Base-by-base conservation (phyloP, 2,113 vertebrate species). In the Protomyctophum bolini region DNA sequence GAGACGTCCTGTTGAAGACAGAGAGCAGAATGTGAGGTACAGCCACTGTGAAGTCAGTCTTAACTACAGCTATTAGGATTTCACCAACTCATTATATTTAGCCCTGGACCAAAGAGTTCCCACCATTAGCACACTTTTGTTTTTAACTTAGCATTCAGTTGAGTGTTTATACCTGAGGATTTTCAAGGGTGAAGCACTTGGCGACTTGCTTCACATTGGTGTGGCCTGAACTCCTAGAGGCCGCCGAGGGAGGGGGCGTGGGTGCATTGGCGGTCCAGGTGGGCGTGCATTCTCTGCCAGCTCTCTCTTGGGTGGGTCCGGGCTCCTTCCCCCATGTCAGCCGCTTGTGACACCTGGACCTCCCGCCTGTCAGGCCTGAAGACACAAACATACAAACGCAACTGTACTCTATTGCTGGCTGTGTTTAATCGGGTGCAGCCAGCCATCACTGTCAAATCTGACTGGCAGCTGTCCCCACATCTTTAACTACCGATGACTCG, bases 1-100 rank as follows among this genome's bases (percentile, higher is more conserved):
- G 83, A 83, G 2, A 50, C 0, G 41, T 12, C 59, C 95, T 96
- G 79, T 0, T 63, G 49, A 85, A 70, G 63, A 83, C 15, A 77
- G 5, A 54, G 12, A 49, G 33, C 47, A 74, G 79, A 70, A 33
- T 79, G 70, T 79, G 6, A 67, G 29, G 76, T 71, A 62, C 50
- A 60, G 50, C 0, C 64, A 59, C 7, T 1, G 15, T 28, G 58
- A 1, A 54, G 51, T 54, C n/a, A 12, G 51, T 3, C n/a, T 14
- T 12, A 11, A 54, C 10, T 4, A 54, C 4, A 11, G n/a, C 6
- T 12, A 54, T 10, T 54, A 12, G 12, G 12, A 54, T 12, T 12
- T 54, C 12, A 54, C 21, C 10, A 54, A 54, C 11, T 54, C 51
- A 54, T 41, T 4, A 41, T 41, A 41, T 41, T 41, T 41, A 41